phyloP scores from a whole-genome alignment of 2,797 vertebrate species.

The Peromyscus eremicus region DNA sequence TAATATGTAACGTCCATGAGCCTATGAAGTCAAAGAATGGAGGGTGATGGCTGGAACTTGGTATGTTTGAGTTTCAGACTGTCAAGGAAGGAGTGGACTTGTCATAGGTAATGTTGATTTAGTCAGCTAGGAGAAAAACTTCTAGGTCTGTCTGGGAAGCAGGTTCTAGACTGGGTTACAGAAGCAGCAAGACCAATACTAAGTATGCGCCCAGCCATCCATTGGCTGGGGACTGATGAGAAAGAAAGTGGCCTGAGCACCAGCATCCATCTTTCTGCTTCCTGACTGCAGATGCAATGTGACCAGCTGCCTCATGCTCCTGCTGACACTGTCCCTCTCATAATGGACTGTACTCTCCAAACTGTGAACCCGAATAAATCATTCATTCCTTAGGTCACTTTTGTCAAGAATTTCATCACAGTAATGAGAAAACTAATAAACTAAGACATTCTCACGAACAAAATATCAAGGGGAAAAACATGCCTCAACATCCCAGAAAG shows the following conservation, averaged over 20 bases:
- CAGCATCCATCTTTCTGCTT: background rate
- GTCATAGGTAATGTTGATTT: background rate
- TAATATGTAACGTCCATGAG: background rate
- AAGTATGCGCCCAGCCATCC: background rate
- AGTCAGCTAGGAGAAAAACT: background rate
- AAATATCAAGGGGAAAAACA: background rate
- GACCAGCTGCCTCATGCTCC: background rate
- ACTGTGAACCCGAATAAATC: background rate
- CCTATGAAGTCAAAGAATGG: background rate
- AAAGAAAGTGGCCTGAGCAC: background rate
- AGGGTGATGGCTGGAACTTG: background rate
- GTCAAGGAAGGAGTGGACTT: background rate
- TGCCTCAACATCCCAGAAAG: background rate
- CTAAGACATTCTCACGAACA: background rate
- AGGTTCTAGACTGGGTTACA: background rate
- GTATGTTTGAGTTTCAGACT: background rate
- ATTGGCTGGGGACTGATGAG: background rate
- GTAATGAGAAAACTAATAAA: background rate
- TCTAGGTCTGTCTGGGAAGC: background rate
- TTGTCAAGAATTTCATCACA: background rate
- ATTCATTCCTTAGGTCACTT: background rate
- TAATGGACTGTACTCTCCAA: background rate
- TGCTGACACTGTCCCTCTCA: background rate
- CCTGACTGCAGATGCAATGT: background rate
- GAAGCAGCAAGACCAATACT: background rate